Evolutionary conservation across 2,113 vertebrate species (phyloP).

Genomic region (Malurus alboscapulatus): DNA sequence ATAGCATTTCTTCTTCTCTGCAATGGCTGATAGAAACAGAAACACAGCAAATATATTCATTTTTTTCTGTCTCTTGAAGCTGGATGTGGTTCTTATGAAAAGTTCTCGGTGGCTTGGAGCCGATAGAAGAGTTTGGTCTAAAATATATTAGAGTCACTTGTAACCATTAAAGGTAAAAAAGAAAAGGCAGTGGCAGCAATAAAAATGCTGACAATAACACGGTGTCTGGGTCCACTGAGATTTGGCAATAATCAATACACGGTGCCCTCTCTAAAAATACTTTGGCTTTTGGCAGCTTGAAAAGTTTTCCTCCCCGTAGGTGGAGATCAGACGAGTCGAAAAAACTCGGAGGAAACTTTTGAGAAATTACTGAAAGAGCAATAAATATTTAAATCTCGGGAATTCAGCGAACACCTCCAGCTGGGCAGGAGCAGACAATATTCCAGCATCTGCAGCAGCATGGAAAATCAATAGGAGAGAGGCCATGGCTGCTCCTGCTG

Average conservation of each 20-base stretch:
- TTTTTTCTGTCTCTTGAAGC: slow-evolving; percentile 21
- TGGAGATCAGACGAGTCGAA: neutral
- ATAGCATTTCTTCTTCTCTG: neutral
- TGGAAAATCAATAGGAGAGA: slow-evolving; percentile 10
- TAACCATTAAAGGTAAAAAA: neutral
- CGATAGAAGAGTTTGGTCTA: neutral
- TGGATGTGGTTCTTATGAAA: neutral
- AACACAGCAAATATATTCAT: neutral
- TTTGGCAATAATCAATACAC: slow-evolving; percentile 7
- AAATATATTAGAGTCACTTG: neutral
- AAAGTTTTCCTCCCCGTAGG: neutral
- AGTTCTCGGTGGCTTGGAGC: neutral
- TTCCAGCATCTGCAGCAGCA: neutral
- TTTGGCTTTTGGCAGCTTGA: neutral
- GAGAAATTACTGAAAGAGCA: slow-evolving; percentile 1
- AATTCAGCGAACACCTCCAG: neutral
- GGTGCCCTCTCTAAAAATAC: neutral
- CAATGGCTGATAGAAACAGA: neutral
- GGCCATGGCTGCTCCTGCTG: neutral
- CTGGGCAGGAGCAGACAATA: neutral
- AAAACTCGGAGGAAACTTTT: neutral
- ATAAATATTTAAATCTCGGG: slow-evolving; percentile 32
- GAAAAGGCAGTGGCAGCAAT: slow-evolving; percentile 6
- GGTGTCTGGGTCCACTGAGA: neutral
- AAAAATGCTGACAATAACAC: slow-evolving; percentile 19